A percentile compares a stretch with the other conserved stretches of the same genome.
phyloP scores from a whole-genome alignment of 2,797 vertebrate species.

The Lophotriccus pileatus region DNA sequence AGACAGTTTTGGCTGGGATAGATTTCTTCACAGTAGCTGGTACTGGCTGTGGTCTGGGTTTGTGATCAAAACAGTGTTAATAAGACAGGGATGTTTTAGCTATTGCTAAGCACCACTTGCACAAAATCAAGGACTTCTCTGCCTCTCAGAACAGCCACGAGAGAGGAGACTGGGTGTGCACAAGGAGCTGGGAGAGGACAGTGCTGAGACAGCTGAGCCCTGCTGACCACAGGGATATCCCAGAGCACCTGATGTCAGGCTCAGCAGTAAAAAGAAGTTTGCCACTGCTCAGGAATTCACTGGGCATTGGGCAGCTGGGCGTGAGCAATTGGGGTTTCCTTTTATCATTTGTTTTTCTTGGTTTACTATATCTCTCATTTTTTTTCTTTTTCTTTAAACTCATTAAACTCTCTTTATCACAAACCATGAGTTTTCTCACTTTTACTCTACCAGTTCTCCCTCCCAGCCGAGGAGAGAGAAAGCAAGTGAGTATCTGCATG shows the following conservation, averaged over 20 bases:
- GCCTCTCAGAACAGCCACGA: no score
- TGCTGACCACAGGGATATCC: neutral
- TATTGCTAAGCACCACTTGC: neutral
- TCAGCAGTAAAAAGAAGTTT: neutral
- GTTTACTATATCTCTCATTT: no score
- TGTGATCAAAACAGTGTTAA: neutral
- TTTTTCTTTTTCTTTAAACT: neutral
- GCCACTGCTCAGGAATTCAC: neutral
- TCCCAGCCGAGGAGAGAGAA: neutral
- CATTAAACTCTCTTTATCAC: neutral
- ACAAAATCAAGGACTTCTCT: neutral
- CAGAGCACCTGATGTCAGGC: neutral
- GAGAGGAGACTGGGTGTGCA: neutral
- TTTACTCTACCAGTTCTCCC: neutral
- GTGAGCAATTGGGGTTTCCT: rapidly evolving
- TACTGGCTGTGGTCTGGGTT: neutral
- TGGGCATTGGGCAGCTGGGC: neutral
- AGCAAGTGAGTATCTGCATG: rapidly evolving
- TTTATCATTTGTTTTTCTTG: neutral
- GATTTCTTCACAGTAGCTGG: neutral
- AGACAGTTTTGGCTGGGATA: neutral
- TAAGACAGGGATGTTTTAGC: neutral
- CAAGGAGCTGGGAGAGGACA: neutral
- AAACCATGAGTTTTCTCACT: neutral
- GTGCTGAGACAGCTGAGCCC: neutral